Percentiles rank a stretch among this genome's conserved stretches.
phyloP scores from a whole-genome alignment of 2,113 vertebrate species.

The Motacilla tschutschensis region DNA sequence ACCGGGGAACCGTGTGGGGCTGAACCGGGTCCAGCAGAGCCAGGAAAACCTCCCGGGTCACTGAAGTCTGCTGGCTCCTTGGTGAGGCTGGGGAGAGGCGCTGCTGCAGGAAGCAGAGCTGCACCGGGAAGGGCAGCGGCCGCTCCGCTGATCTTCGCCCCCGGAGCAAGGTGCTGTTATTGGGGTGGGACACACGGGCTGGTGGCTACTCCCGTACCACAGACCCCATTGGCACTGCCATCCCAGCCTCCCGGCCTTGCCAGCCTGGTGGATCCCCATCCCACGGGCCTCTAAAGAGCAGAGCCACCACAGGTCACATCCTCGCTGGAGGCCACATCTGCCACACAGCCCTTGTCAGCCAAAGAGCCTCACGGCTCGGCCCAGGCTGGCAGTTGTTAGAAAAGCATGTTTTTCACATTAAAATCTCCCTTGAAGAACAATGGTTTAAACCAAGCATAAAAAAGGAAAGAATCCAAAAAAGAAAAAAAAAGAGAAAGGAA shows the following conservation, averaged over 20 bases:
- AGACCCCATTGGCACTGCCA: no score
- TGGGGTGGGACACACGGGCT: neutral
- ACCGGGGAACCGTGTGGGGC: neutral
- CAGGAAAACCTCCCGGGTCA: neutral
- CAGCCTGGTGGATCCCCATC: neutral
- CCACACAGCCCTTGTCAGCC: neutral
- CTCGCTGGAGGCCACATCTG: neutral
- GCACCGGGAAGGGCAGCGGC: neutral
- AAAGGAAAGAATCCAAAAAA: neutral
- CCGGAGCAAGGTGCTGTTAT: neutral
- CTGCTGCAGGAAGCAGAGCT: neutral
- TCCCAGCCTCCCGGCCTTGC: fast-evolving
- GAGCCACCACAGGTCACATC: neutral
- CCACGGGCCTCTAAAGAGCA: neutral
- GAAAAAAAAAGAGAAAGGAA: neutral
- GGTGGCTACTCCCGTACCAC: neutral
- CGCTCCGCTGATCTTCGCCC: neutral
- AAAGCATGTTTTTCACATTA: conserved; percentile 63
- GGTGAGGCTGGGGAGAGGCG: neutral
- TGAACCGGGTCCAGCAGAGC: neutral
- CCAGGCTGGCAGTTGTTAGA: neutral
- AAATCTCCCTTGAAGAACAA: conserved; percentile 52
- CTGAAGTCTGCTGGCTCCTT: neutral
- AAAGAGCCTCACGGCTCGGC: neutral
- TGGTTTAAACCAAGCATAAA: conserved; percentile 25